These are phyloP conservation scores for Halisarca cf. caerulea DNA, from an alignment of 37 sponge, comb jelly and placozoan species.

Conservation along the genomic window DNA sequence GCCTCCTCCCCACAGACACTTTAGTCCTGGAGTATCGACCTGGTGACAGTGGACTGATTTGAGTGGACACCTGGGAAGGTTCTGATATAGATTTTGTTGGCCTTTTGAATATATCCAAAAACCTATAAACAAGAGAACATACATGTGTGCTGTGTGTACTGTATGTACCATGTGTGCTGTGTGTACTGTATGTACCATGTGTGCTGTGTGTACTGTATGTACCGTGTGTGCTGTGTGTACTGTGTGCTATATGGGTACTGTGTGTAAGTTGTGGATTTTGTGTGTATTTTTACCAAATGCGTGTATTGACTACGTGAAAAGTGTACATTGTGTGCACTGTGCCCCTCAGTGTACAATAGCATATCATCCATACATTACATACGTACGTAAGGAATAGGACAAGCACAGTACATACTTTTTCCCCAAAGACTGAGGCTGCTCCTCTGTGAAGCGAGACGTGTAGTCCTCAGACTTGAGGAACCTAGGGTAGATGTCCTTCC, in stretches of 20 bases:
- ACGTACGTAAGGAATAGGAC: no score
- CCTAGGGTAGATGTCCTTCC: conserved; percentile 89
- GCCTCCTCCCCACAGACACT: conserved; percentile 8
- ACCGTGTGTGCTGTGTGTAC: no score
- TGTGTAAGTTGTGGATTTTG: no score
- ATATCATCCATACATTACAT: no score
- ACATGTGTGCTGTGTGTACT: not conserved
- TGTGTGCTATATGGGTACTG: no score
- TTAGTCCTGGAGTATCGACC: conserved; percentile 5
- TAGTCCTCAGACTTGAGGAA: conserved; percentile 70
- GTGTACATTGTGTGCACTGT: no score
- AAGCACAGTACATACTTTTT: not conserved
- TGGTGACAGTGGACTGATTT: conserved; percentile 12
- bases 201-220: no score
- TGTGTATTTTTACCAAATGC: no score
- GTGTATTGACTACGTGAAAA: no score
- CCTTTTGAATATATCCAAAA: conserved; percentile 2
- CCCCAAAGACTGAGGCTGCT: not conserved
- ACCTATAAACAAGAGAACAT: not conserved
- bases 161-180: not conserved
- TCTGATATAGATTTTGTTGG: not conserved
- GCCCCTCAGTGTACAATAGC: no score
- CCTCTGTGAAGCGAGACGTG: not conserved
- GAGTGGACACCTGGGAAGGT: not conserved
- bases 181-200: no score